Percentiles rank a stretch among this genome's conserved stretches.
These are phyloP conservation scores for Illadopsis cleaveri DNA, from an alignment of 2,113 vertebrate species.

Conservation along the genomic window DNA sequence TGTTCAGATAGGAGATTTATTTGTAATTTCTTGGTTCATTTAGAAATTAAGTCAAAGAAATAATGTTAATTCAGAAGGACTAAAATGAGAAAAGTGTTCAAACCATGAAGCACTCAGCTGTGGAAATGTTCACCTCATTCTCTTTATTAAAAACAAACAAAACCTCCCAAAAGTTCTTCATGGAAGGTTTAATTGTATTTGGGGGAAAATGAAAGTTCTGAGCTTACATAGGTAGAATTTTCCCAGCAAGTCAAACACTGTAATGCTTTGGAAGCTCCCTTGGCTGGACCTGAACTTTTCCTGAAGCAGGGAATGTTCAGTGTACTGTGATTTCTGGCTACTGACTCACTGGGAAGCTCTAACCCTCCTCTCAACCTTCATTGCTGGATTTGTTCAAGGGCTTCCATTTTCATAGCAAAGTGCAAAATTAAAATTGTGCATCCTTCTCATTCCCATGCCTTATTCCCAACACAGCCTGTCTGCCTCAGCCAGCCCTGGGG, in stretches of 20 bases:
- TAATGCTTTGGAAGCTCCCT: not conserved
- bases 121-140: not conserved
- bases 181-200: not conserved
- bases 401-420: not conserved
- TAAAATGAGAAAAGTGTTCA: not conserved
- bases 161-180: not conserved
- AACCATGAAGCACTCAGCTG: not conserved
- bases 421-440: not conserved
- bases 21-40: constrained; percentile 5
- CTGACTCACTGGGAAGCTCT: not conserved
- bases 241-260: not conserved
- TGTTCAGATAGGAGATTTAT: not conserved
- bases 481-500: not conserved
- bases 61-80: not conserved
- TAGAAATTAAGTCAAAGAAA: constrained; percentile 6
- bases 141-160: not conserved
- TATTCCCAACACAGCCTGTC: not conserved
- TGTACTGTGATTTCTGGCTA: fast-evolving
- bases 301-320: not conserved
- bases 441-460: not conserved
- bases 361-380: not conserved
- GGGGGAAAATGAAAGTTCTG: not conserved
- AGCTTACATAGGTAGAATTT: not conserved
- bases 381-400: not conserved
- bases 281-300: not conserved